Base-by-base conservation (phyloP, 2,113 vertebrate genomes). In the Oncorhynchus masou region DNA sequence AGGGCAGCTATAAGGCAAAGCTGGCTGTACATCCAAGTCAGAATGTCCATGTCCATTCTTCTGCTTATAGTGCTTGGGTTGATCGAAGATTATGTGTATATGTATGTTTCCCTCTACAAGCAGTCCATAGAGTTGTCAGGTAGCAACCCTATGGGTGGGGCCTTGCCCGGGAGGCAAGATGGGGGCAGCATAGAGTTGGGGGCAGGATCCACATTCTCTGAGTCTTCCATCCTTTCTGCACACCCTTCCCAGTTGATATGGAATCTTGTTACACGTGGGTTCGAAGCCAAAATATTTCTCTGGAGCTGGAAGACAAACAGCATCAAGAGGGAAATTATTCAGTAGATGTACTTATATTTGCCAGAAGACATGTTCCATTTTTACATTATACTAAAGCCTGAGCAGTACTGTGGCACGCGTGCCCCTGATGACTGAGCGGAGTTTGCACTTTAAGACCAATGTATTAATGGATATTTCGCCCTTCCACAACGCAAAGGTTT, bases 121-220 rank as follows among this genome's bases (percentile, higher is more conserved):
- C 94, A 97, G 91, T 97, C 96, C 96, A 97, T 97, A 24, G 96
- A 97, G 86, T 97, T 97, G 75, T 97, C 96, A 1, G 96, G 95
- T 51, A 96, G 90, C 66, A 95, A 78, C 16, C 93, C 90, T 2
- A 95, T 83, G 20, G 94, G 90, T 29, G 91, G 91, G 34, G 89
- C 90, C 86, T 96, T 97, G 45, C 93, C 85, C 1, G 94, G 94
- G 2, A 93, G 86, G 86, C 93, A 96, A 71, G 88, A 92, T 4
- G 96, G 90, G 4, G 95, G 91, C 22, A 94, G 90, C 89, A 94
- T 90, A 16, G 92, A 85, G 80, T 93, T 94, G 66, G 92, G 90
- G 6, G 90, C 57, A 0, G 96, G 94, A 83, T 96, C 96, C 73
- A 96, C 93, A 75, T 94, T 96, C 91, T 97, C 96, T 16, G 88